phyloP scores from a whole-genome alignment of 2,797 vertebrate genomes.

The Spea hammondii region DNA sequence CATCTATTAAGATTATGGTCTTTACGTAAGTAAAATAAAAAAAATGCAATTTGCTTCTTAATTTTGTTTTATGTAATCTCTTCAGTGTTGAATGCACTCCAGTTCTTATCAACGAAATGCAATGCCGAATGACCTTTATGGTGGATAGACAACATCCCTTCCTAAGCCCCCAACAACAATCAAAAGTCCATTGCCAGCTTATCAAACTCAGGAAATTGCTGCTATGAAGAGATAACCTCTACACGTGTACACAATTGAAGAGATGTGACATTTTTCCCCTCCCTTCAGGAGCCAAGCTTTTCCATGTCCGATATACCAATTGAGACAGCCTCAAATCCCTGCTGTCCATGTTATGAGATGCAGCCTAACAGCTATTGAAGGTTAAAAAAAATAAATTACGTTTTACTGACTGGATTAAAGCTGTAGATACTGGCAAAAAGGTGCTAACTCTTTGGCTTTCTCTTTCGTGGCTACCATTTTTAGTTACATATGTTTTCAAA shows the following conservation, averaged over 20 bases:
- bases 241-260: slow-evolving; percentile 58
- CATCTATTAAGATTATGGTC: slow-evolving; percentile 65
- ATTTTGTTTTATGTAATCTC: slow-evolving; percentile 66
- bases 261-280: slow-evolving; percentile 63
- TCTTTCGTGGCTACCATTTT: slow-evolving; percentile 37
- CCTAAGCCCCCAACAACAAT: slow-evolving; percentile 53
- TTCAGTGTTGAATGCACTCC: slow-evolving; percentile 57
- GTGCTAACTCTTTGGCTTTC: slow-evolving; percentile 57
- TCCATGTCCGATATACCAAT: slow-evolving; percentile 59
- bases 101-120: slow-evolving; percentile 66
- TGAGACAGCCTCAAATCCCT: slow-evolving; percentile 56
- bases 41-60: slow-evolving; percentile 70
- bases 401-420: slow-evolving; percentile 58
- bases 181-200: slow-evolving; percentile 60
- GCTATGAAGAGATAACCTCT: slow-evolving; percentile 65
- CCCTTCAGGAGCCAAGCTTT: slow-evolving; percentile 58
- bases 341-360: slow-evolving; percentile 57
- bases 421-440: slow-evolving; percentile 55
- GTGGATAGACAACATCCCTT: slow-evolving; percentile 56
- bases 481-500: too few species aligned
- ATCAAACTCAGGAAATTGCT: slow-evolving; percentile 66
- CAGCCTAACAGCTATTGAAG: slow-evolving; percentile 61
- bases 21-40: slow-evolving; percentile 54
- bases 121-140: slow-evolving; percentile 60
- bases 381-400: slow-evolving; percentile 63